Evolutionary conservation across 2,888 invertebrate species (phyloP).

Genomic region (Orgyia antiqua): DNA sequence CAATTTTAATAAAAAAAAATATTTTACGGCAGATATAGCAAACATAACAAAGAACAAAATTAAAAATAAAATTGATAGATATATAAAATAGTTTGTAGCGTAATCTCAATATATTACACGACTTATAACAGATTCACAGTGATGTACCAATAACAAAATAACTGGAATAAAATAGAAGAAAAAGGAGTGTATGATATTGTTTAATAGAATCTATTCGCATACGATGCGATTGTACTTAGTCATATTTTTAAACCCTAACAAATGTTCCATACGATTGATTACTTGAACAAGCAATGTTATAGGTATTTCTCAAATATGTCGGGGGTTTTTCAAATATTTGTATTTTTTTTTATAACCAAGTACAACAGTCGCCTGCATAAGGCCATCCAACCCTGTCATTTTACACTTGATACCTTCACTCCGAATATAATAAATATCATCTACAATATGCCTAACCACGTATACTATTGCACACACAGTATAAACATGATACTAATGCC

Average conservation of each 20-base stretch:
- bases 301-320: too few relatives aligned
- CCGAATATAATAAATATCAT: conserved; percentile 32
- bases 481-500: conserved; percentile 60
- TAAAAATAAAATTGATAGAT: conserved; percentile 30
- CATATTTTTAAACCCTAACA: too few relatives aligned
- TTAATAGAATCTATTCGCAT: conserved; percentile 25
- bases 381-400: conserved; percentile 57
- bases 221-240: conserved; percentile 35
- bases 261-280: too few relatives aligned
- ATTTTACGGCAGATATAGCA: conserved; percentile 51
- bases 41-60: conserved; percentile 66
- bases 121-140: conserved; percentile 32
- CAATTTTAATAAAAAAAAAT: conserved; percentile 54
- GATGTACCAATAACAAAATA: conserved; percentile 34
- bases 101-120: conserved; percentile 56
- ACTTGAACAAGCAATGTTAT: too few relatives aligned
- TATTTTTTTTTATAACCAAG: conserved; percentile 32
- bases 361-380: conserved; percentile 42
- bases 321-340: too few relatives aligned
- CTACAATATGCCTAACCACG: conserved; percentile 37
- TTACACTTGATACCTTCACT: conserved; percentile 27
- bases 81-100: conserved; percentile 46
- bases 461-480: conserved; percentile 69
- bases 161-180: conserved; percentile 19
- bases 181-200: conserved; percentile 25